phyloP scores from a whole-genome alignment of 2,888 invertebrate species.

The Hololepta plana region DNA sequence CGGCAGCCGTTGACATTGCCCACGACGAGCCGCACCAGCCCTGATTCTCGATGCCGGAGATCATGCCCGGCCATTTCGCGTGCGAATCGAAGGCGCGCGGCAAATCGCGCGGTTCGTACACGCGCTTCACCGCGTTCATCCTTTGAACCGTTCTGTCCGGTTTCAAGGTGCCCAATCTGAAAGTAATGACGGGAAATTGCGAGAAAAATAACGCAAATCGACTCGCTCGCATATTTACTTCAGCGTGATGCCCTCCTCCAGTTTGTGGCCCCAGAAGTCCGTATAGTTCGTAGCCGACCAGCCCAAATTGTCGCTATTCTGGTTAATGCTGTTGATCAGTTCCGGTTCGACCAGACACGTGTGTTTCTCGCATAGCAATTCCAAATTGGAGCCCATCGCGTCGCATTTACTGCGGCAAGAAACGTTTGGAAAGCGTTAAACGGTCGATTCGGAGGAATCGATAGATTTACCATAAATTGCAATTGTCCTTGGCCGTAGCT shows the following conservation, averaged over 20 bases:
- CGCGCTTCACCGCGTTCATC: constrained; percentile 39
- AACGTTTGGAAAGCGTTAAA: too few species aligned
- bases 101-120: constrained; percentile 38
- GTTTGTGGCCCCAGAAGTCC: constrained; percentile 65
- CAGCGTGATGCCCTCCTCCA: constrained; percentile 60
- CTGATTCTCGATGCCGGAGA: constrained; percentile 54
- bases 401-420: constrained; percentile 45
- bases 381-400: constrained; percentile 15
- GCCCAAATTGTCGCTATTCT: constrained; percentile 29
- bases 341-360: constrained; percentile 58
- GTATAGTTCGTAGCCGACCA: constrained; percentile 74
- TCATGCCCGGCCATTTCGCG: constrained; percentile 51
- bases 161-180: constrained; percentile 32
- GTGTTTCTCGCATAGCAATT: constrained; percentile 50
- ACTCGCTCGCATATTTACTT: constrained; percentile 34
- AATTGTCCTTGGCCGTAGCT: constrained; percentile 39
- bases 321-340: constrained; percentile 49
- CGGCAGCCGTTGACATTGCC: constrained; percentile 74
- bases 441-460: background rate
- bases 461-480: constrained; percentile 53
- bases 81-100: constrained; percentile 63
- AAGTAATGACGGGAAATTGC: constrained; percentile 3
- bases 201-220: constrained; percentile 1
- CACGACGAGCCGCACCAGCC: constrained; percentile 78
- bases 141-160: constrained; percentile 30